Conservation (phyloP, 1,140 invertebrate genomes). For the Megalonaias nervosa region DNA sequence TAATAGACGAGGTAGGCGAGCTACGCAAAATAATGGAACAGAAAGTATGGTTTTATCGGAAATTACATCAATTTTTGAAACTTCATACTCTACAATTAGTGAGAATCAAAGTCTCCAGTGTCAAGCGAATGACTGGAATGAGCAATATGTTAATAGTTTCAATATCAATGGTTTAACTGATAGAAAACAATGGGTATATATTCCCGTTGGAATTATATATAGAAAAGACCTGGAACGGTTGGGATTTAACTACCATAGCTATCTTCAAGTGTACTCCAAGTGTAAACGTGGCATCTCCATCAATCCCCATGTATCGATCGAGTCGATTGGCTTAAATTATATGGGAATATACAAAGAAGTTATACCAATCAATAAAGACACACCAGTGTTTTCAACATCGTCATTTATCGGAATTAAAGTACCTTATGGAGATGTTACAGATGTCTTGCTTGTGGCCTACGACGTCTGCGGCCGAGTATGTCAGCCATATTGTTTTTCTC, state of each 20-base stretch:
- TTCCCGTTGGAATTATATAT: slow-evolving; percentile 55
- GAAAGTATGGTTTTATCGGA: too few relatives aligned
- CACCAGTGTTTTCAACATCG: slow-evolving; percentile 47
- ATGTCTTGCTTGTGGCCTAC: slow-evolving; percentile 51
- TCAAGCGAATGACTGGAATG: slow-evolving; percentile 27
- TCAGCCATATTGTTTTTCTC: slow-evolving; percentile 45
- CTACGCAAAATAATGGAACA: too few relatives aligned
- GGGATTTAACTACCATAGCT: slow-evolving; percentile 41
- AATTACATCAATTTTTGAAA: too few relatives aligned
- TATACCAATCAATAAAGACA: slow-evolving; percentile 44
- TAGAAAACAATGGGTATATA: slow-evolving; percentile 52
- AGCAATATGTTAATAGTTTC: slow-evolving; percentile 45
- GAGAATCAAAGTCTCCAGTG: slow-evolving; percentile 11
- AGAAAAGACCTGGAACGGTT: slow-evolving; percentile 39
- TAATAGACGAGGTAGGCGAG: too few relatives aligned
- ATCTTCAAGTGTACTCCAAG: slow-evolving; percentile 41
- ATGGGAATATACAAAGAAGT: slow-evolving; percentile 59
- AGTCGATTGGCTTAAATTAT: slow-evolving; percentile 52
- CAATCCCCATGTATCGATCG: slow-evolving; percentile 29
- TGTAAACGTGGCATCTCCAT: slow-evolving; percentile 36
- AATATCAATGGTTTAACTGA: slow-evolving; percentile 53
- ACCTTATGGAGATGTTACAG: slow-evolving; percentile 31
- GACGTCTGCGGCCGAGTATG: slow-evolving; percentile 63
- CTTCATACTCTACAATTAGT: too few relatives aligned
- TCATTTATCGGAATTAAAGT: slow-evolving; percentile 54